Base-by-base conservation (phyloP, 2,113 vertebrate species). In the Ovis canadensis region DNA sequence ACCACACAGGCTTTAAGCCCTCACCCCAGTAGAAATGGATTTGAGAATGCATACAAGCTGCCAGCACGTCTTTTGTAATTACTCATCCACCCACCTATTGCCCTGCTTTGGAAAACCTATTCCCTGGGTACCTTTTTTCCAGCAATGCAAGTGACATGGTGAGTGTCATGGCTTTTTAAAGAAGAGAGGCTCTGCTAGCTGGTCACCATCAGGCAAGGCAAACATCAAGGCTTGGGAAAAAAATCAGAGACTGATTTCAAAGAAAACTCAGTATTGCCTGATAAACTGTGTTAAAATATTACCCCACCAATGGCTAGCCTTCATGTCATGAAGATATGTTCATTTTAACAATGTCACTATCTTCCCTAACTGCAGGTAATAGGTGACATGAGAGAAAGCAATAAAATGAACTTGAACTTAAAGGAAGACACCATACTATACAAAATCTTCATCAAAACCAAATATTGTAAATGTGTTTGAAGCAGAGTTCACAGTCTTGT, bases 201-300 rank as follows among this genome's bases (percentile, higher is more conserved):
- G 54, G 43, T 77, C 27, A 33, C 43, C 52, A 85, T 81, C 54
- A 95, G 64, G 14, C 43, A 91, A 74, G 27, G n/a, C 54, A 95
- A 74, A 90, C n/a, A 85, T 50, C n/a, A 90, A 62, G 55, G 27
- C 60, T 3, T 62, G 19, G 21, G 59, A 13, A 43, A 43, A 8
- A 85, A 62, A 90, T 90, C 55, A 95, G 88, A 91, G 55, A 21
- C 31, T 59, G 60, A 90, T 36, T 95, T 91, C n/a, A 91, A 95
- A 91, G 81, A 90, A 74, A 84, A 78, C 67, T 91, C 45, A 45
- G 21, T 45, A 62, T 86, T 78, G 31, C 71, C 31, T 48, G 15
- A 64, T 86, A 95, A 64, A 80, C n/a, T 86, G 50, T 48, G n/a
- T 45, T 62, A 27, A 52, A 71, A n/a, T 52, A 33, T 33, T 84